phyloP scores from a whole-genome alignment of 2,113 vertebrate genomes.

The Bubo blakistoni region DNA sequence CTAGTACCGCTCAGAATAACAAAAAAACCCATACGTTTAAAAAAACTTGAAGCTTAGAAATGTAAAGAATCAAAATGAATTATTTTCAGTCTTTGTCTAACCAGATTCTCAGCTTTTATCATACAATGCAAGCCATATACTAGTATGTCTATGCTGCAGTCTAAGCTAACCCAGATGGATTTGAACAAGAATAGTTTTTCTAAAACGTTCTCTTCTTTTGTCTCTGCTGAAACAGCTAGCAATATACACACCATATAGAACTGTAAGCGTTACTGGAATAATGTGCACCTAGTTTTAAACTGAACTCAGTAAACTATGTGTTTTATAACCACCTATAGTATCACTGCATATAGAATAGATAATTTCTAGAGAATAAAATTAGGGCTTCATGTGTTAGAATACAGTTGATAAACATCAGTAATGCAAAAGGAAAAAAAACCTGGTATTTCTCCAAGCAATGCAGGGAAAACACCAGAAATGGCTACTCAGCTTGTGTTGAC shows the following conservation, averaged over 20 bases:
- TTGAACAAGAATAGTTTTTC: constrained; percentile 58
- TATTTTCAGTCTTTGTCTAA: neutral
- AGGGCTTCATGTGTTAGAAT: neutral
- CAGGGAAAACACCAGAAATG: neutral
- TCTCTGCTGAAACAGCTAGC: constrained; percentile 35
- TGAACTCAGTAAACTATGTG: neutral
- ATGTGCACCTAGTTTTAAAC: neutral
- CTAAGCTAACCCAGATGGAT: constrained; percentile 35
- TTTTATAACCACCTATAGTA: neutral
- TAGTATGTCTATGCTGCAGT: neutral
- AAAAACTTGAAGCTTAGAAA: neutral
- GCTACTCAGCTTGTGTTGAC: neutral
- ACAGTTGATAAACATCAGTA: neutral
- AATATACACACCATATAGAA: neutral
- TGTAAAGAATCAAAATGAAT: neutral
- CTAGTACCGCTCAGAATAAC: neutral
- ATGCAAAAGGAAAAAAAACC: neutral
- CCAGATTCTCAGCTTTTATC: neutral
- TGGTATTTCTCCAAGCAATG: neutral
- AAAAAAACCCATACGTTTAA: neutral
- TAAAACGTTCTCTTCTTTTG: constrained; percentile 52
- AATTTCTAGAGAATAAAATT: neutral
- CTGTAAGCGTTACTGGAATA: neutral
- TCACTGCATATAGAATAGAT: neutral
- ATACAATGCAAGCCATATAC: neutral